Percentiles rank a stretch among this genome's conserved stretches.
Evolutionary conservation across 2,888 invertebrate species (phyloP).

Genomic region (Andrena minutula): DNA sequence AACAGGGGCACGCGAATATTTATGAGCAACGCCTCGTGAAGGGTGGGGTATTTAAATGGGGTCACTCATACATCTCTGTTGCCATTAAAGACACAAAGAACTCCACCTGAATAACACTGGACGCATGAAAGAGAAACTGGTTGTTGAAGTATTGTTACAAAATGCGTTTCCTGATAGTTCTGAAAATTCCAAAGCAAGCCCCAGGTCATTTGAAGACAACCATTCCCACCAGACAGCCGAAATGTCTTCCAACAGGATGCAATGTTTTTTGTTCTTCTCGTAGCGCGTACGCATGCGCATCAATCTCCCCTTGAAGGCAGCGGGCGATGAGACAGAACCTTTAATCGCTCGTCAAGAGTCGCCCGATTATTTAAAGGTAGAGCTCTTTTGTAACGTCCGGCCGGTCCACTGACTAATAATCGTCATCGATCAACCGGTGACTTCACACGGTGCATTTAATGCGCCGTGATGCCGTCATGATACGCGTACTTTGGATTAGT

Average conservation of each 20-base stretch:
- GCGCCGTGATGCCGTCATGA: slow-evolving; percentile 80
- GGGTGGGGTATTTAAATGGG: slow-evolving; percentile 62
- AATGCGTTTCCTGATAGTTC: neutral
- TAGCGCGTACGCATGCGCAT: slow-evolving; percentile 56
- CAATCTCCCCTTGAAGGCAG: slow-evolving; percentile 61
- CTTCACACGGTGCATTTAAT: slow-evolving; percentile 79
- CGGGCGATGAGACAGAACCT: slow-evolving; percentile 66
- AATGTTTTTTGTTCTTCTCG: slow-evolving; percentile 69
- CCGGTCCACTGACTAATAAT: slow-evolving; percentile 80
- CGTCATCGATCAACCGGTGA: slow-evolving; percentile 82
- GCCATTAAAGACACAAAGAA: slow-evolving; percentile 38
- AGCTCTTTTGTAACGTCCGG: slow-evolving; percentile 69
- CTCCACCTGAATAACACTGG: slow-evolving; percentile 16
- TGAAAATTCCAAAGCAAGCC: slow-evolving; percentile 12
- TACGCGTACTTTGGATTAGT: slow-evolving; percentile 82
- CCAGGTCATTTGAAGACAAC: slow-evolving; percentile 3
- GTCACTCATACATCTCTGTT: slow-evolving; percentile 54
- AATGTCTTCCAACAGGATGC: slow-evolving; percentile 56
- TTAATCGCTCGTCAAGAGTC: slow-evolving; percentile 74
- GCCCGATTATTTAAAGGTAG: slow-evolving; percentile 72
- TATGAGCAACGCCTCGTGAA: slow-evolving; percentile 41
- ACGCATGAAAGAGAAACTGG: neutral
- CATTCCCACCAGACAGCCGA: slow-evolving; percentile 12
- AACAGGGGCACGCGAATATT: slow-evolving; percentile 47
- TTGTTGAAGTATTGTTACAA: neutral